Evolutionary conservation across 2,888 invertebrate species (phyloP), one percentile per base, ranked within the genome.

Genomic region (Drosophila suboccidentalis): DNA sequence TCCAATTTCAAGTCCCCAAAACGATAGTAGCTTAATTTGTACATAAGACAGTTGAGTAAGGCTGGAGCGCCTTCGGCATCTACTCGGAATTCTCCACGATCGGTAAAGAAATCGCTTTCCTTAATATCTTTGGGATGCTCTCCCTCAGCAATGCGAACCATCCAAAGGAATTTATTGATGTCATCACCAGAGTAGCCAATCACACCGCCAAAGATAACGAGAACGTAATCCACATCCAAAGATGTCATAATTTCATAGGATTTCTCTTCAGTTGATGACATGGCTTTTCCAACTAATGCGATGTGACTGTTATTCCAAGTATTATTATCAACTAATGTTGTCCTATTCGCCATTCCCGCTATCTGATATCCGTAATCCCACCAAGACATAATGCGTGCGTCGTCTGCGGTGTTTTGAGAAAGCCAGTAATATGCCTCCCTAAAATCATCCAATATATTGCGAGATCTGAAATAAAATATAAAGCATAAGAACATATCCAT

Each of bases 261-360:
- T 41, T 98, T 98, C 61, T 96, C 96, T 93, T 99, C 99, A 90
- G 99, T 99, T 29, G 98, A 99, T 2, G 99, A 98, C 99, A 99
- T 99, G 0, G 99, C 99, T 93, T 99, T 99, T 38, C 99, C 99
- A 22, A 99, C 99, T 69, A 99, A 93, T 1, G 99, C 99, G 90
- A 99, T 99, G 92, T 99, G 99, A 82, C 98, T 99, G 92, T 99
- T 99, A 93, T 99, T 99, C 99, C 99, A 99, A 0, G 99, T 99
- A 92, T 99, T 99, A 93, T 99, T 99, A 93, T 99, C 99, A 1
- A 99, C 99, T 69, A 99, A 94, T 0, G 99, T 99, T 5, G 99
- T 99, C 71, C 99, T 94, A 94, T 99, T 99, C 1, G 98, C 99
- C 99, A 99, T 99, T 55, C 99, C 99, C 1, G 99, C 99, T 93